Evolutionary conservation across 2,797 vertebrate species (phyloP).

Genomic region (Hyperoplus lanceolatus): DNA sequence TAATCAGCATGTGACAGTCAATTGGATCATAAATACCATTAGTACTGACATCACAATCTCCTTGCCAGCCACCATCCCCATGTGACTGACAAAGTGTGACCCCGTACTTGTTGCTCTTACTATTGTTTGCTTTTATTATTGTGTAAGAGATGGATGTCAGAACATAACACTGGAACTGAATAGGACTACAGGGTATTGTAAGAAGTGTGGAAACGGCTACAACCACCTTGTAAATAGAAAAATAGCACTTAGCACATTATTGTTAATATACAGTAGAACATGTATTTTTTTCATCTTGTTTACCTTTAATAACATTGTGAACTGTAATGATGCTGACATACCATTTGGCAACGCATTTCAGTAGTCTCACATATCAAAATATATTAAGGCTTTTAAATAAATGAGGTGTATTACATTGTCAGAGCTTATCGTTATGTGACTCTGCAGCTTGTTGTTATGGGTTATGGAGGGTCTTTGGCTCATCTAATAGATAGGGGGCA

Average conservation of each 20-base stretch:
- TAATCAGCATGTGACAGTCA: conserved; percentile 8
- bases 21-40: conserved; percentile 19
- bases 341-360: background rate
- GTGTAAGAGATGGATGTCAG: conserved; percentile 7
- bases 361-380: background rate
- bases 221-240: conserved; percentile 1
- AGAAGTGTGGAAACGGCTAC: conserved; percentile 10
- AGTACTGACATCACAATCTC: conserved; percentile 22
- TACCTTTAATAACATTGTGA: background rate
- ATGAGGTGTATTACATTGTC: background rate
- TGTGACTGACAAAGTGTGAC: conserved; percentile 26
- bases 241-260: conserved; percentile 6
- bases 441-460: background rate
- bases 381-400: background rate
- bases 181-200: conserved; percentile 29
- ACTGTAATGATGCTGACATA: background rate
- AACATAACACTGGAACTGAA: conserved; percentile 1
- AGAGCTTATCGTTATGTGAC: background rate
- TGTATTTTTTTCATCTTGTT: background rate
- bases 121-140: conserved; percentile 11
- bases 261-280: background rate
- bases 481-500: background rate
- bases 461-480: background rate
- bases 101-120: background rate
- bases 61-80: background rate